Evolutionary conservation across 1,140 invertebrate species (phyloP), one percentile per base, ranked within the genome.

Genomic region (Venturia canescens): DNA sequence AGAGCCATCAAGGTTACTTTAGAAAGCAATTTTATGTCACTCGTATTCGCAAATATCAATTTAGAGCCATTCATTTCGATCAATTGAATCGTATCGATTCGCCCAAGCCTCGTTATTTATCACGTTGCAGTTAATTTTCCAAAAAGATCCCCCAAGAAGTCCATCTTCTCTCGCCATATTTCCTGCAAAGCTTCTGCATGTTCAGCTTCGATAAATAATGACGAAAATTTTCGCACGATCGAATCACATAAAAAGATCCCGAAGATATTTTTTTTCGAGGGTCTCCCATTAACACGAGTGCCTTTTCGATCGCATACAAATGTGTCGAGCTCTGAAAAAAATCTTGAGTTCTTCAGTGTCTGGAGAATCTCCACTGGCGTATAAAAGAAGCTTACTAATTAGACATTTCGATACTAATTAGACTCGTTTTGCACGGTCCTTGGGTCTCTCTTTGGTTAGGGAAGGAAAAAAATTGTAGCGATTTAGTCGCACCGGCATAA

Each of bases 1-100:
- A 72, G 27, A 34, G 70, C 48, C 71, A 57, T 53, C 26, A 74
- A 74, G 71, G 71, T 74, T 48, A 74, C 57, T 74, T 74, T 74
- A 74, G 71, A 74, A 74, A 74, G 71, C 38, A 44, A 74, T 74
- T 53, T 18, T 74, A 57, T 50, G 50, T 34, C 21, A 9, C n/a
- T 48, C 15, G 38, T 48, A 50, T 27, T 23, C 53, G 53, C 16
- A 23, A 57, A n/a, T 57, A 21, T 57, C 53, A 57, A 57, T 57
- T 26, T 27, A 63, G 60, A 53, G 50, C 13, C 50, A n/a, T 53
- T 53, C 16, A 72, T 72, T n/a, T 16, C 18, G 1, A 72, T 72
- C 50, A 72, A 69, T 69, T 29, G 27, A 69, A 16, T 27, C 31
- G 67, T 16, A 69, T 69, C 0, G 23, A 69, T 29, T 69, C 23